Percentiles rank a stretch among this genome's conserved stretches.
These are phyloP conservation scores for Anoncus sp. DNA, from an alignment of 2,888 invertebrate genomes.

Conservation along the genomic window DNA sequence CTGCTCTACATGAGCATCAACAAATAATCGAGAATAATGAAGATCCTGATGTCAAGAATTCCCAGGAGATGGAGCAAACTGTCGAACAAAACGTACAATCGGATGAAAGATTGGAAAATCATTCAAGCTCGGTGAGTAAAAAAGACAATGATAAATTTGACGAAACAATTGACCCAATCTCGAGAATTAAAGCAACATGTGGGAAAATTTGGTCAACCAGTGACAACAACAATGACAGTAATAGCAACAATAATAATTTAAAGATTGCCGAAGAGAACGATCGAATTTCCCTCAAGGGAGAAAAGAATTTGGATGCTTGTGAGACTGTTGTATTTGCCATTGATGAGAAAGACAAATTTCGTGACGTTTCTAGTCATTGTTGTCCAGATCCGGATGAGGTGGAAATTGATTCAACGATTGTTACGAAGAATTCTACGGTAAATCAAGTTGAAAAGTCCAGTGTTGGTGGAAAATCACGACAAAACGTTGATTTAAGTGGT, in stretches of 20 bases:
- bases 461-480: conserved; percentile 64
- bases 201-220: conserved; percentile 42
- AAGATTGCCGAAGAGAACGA: conserved; percentile 49
- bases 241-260: conserved; percentile 61
- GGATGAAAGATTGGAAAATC: conserved; percentile 13
- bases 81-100: too few relatives aligned
- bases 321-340: conserved; percentile 3
- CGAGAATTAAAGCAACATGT: conserved; percentile 8
- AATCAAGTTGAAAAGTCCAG: conserved; percentile 45
- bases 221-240: conserved; percentile 71
- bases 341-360: conserved; percentile 7
- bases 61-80: too few relatives aligned
- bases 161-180: background rate
- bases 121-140: conserved; percentile 15
- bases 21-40: conserved; percentile 14
- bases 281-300: conserved; percentile 36
- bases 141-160: conserved; percentile 15
- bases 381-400: background rate
- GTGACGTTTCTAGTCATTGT: conserved; percentile 8
- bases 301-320: conserved; percentile 39
- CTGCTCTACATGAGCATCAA: conserved; percentile 67
- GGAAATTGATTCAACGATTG: conserved; percentile 2
- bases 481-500: conserved; percentile 89
- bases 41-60: too few relatives aligned
- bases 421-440: conserved; percentile 1